A percentile compares a stretch with the other conserved stretches of the same genome.
phyloP scores from a whole-genome alignment of 2,888 invertebrate species.

The Plagodis dolabraria region DNA sequence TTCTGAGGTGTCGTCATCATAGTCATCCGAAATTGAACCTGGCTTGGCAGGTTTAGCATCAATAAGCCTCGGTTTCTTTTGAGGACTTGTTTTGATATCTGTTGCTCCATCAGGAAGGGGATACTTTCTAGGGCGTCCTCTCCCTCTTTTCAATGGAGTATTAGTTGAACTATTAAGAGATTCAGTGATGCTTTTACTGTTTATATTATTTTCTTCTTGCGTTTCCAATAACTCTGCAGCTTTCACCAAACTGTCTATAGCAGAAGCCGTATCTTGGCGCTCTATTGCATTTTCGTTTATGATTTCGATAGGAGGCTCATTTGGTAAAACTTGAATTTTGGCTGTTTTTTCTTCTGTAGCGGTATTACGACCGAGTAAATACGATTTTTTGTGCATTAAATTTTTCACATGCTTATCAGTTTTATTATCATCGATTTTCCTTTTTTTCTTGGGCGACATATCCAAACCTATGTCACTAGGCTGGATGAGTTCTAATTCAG shows the following conservation, averaged over 20 bases:
- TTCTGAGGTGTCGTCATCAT: slow-evolving; percentile 55
- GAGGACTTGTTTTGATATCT: slow-evolving; percentile 59
- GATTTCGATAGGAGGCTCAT: slow-evolving; percentile 48
- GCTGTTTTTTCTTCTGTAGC: slow-evolving; percentile 48
- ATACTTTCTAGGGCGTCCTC: slow-evolving; percentile 77
- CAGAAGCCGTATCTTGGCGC: slow-evolving; percentile 64
- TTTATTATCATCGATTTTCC: slow-evolving; percentile 64
- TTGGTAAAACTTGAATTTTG: slow-evolving; percentile 39
- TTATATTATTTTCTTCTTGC: slow-evolving; percentile 57
- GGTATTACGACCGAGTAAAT: slow-evolving; percentile 63
- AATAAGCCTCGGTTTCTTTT: slow-evolving; percentile 68
- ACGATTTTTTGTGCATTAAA: slow-evolving; percentile 72
- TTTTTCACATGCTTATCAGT: slow-evolving; percentile 60
- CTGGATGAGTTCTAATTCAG: slow-evolving; percentile 77
- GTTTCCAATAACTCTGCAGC: slow-evolving; percentile 77
- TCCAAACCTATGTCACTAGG: slow-evolving; percentile 67
- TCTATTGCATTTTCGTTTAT: slow-evolving; percentile 47
- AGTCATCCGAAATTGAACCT: slow-evolving; percentile 42
- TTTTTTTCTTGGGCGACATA: slow-evolving; percentile 71
- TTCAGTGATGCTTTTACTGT: slow-evolving; percentile 39
- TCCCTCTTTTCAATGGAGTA: slow-evolving; percentile 72
- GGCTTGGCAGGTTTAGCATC: slow-evolving; percentile 56
- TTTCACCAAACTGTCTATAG: slow-evolving; percentile 77
- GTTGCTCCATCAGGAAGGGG: slow-evolving; percentile 61
- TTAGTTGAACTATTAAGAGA: slow-evolving; percentile 49